A percentile compares a stretch with the other conserved stretches of the same genome.
Conservation (phyloP, 2,113 vertebrate species). For the Ctenodactylus gundi region DNA sequence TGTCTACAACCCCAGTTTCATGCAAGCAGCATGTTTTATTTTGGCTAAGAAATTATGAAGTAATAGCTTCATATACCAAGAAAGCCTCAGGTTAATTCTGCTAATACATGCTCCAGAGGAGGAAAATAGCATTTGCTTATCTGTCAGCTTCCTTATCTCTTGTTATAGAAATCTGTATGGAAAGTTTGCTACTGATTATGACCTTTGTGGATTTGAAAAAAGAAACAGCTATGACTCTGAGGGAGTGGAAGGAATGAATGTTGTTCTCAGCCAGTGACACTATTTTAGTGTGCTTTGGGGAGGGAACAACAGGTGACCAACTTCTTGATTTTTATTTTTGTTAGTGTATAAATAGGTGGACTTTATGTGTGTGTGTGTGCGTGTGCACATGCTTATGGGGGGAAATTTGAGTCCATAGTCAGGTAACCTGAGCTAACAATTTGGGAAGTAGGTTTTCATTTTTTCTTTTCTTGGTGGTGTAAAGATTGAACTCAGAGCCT, state of each 20-base stretch:
- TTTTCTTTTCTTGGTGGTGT: neutral
- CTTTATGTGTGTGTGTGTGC: neutral
- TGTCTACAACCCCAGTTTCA: neutral
- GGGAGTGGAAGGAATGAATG: conserved; percentile 15
- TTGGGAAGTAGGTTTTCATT: neutral
- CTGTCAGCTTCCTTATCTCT: neutral
- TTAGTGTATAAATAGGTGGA: conserved; percentile 27
- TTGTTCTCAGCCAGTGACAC: conserved; percentile 18
- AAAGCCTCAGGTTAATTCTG: neutral
- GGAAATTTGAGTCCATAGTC: neutral
- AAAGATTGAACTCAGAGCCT: neutral
- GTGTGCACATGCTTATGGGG: neutral
- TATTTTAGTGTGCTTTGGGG: neutral
- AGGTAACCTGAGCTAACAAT: neutral
- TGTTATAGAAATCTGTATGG: neutral
- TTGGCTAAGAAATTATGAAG: neutral
- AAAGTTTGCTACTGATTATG: conserved; percentile 5
- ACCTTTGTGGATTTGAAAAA: conserved; percentile 18
- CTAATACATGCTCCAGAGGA: neutral
- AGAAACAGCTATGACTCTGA: conserved; percentile 33
- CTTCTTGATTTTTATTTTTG: conserved; percentile 34
- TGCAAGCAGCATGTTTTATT: conserved; percentile 24
- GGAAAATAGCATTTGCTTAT: neutral
- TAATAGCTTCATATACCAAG: neutral
- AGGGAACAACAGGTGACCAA: conserved; percentile 56